Evolutionary conservation across 2,113 vertebrate genomes (phyloP), one percentile per base, ranked within the genome.

Genomic region (Cyanistes caeruleus): DNA sequence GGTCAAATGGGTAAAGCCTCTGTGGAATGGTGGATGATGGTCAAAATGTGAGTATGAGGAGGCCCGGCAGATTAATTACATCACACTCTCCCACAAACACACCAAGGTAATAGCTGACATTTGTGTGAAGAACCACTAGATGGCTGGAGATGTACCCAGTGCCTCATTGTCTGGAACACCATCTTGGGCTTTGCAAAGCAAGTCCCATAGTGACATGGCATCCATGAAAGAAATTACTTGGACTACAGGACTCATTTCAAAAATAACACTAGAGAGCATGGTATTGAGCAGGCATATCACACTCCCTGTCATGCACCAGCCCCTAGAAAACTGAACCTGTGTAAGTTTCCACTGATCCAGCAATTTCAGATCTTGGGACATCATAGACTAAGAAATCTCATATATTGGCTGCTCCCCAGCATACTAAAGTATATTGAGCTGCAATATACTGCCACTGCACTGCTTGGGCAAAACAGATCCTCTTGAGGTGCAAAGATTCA

Each of bases 321-420:
- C 21, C 25, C 31, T 5, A 58, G 41, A 67, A 86, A 67, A 59
- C 18, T 17, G 37, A 39, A 43, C 3, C 5, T 33, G 7, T 18
- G 12, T 7, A 19, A n/a, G 10, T 64, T 72, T 43, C 51, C 8
- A 13, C 15, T 17, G 37, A 75, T 15, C 22, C n/a, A 41, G 9
- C 15, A 14, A 11, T 53, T 83, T 58, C 41, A 55, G 15, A 37
- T 21, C 5, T 19, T 35, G 8, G 46, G 56, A 37, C 46, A 39
- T 25, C 11, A 11, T 5, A 25, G 18, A 60, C 44, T 30, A 16
- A 2, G 5, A 35, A 43, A 41, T 22, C 28, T 30, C 7, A 24
- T 8, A 14, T 0, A 0, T 0, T 16, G n/a, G 10, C 33, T 46
- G 8, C 27, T 14, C 52, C 18, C 14, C 64, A 70, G 33, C 2